Evolutionary conservation across 1,140 invertebrate species (phyloP), one percentile per base, ranked within the genome.

Genomic region (Euura saliciscinereae): DNA sequence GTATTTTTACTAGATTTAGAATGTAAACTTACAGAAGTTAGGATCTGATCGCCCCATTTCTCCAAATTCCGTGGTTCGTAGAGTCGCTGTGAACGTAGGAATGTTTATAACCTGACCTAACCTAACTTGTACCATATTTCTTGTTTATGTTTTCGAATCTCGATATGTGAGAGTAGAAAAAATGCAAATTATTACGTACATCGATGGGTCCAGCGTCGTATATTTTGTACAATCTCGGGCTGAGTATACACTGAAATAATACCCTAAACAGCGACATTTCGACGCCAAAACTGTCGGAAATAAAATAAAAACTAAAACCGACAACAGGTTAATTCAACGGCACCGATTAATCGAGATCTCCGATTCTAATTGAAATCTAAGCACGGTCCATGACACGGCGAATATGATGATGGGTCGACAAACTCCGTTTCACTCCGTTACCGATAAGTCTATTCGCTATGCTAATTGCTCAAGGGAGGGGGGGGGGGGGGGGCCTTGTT

Each of bases 41-140:
- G 89, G 13, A 95, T 87, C 81, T 91, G 90, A 80, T 95, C 92
- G n/a, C 93, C 90, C 88, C 91, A 91, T 84, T 89, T 91, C 85
- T 96, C 94, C 51, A 92, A 84, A 43, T 81, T 86, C 46, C 89
- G 87, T 11, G 92, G 90, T 77, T 92, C 88, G 80, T 95, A 95
- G 44, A 91, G 83, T 80, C 88, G 91, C 89, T 91, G 80, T 11
- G 83, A 42, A 28, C 69, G 88, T 85, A 72, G 74, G 72, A 67
- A 66, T 71, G 59, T 71, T 73, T 59, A 73, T 73, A 75, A 69
- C 70, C 73, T 72, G 67, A 80, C 71, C 74, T 75, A 59, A 59
- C 28, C 28, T 28, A 28, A 28, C 28, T 28, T 1, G 28, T 28
- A 28, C 1, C 28, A 28, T 28, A 28, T 28, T 28, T 28, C 28